Percentiles rank a stretch among this genome's conserved stretches.
Evolutionary conservation across 2,113 vertebrate species (phyloP).

Genomic region (Urocitellus parryii): DNA sequence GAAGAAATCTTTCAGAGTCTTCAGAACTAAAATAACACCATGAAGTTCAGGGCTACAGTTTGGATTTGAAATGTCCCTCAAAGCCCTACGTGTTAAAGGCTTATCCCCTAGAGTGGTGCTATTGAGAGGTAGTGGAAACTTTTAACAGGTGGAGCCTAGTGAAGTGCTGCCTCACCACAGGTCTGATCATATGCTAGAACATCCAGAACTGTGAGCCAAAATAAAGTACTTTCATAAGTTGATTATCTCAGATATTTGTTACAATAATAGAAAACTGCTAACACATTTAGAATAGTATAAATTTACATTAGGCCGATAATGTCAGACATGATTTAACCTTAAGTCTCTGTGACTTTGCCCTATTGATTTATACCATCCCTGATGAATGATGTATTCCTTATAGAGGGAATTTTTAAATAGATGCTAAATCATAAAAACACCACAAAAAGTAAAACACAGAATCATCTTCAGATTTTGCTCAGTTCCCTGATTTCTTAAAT

Average conservation of each 20-base stretch:
- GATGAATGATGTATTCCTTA: background rate
- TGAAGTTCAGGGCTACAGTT: background rate
- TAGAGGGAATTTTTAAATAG: background rate
- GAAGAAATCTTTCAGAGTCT: background rate
- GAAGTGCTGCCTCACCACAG: background rate
- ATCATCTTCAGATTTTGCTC: background rate
- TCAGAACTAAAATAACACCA: conserved; percentile 13
- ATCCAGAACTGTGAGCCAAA: background rate
- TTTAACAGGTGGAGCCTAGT: background rate
- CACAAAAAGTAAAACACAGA: conserved; percentile 19
- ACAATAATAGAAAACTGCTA: background rate
- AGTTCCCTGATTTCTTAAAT: background rate
- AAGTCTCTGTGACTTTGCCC: background rate
- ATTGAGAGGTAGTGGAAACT: background rate
- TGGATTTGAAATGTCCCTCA: background rate
- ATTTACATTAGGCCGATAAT: background rate
- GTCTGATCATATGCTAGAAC: background rate
- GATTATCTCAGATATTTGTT: background rate
- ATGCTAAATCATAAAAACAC: background rate
- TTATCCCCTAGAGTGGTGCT: background rate
- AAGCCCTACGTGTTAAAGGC: background rate
- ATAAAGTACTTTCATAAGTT: background rate
- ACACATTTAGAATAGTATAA: background rate
- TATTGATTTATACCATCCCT: background rate
- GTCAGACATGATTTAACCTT: background rate